These are phyloP conservation scores for Falco rusticolus DNA, from an alignment of 2,797 vertebrate species.

Conservation along the genomic window DNA sequence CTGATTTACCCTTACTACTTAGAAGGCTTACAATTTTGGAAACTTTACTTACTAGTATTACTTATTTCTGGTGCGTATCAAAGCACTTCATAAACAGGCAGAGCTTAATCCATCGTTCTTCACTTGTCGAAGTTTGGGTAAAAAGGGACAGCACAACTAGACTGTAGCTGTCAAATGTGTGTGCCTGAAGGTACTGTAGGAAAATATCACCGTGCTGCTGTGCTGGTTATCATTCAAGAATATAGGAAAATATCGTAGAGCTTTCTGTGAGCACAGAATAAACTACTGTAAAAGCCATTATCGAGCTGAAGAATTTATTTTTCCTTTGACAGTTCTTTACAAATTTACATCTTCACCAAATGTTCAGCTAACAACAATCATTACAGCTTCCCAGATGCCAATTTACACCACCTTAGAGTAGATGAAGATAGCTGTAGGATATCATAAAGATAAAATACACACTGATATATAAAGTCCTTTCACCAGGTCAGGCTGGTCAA, in stretches of 20 bases:
- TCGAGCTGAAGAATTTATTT: background rate
- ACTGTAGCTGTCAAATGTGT: background rate
- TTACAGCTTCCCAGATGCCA: background rate
- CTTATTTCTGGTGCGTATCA: background rate
- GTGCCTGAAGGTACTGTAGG: background rate
- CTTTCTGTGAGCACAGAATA: background rate
- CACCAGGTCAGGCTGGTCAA: background rate
- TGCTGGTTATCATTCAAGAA: background rate
- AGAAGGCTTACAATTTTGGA: background rate
- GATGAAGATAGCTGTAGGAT: background rate
- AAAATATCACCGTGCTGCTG: background rate
- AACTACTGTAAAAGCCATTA: background rate
- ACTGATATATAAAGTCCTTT: background rate
- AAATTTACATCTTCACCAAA: background rate
- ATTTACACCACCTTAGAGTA: background rate
- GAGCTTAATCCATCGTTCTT: rapidly evolving
- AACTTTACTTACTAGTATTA: background rate
- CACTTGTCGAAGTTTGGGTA: background rate
- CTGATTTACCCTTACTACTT: background rate
- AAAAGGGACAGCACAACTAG: background rate
- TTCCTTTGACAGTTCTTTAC: background rate
- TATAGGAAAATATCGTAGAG: background rate
- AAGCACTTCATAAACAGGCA: background rate
- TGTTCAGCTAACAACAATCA: background rate
- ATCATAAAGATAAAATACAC: background rate